These are phyloP conservation scores for Drosophila tsacasi DNA, from an alignment of 1,140 invertebrate genomes.

Conservation along the genomic window DNA sequence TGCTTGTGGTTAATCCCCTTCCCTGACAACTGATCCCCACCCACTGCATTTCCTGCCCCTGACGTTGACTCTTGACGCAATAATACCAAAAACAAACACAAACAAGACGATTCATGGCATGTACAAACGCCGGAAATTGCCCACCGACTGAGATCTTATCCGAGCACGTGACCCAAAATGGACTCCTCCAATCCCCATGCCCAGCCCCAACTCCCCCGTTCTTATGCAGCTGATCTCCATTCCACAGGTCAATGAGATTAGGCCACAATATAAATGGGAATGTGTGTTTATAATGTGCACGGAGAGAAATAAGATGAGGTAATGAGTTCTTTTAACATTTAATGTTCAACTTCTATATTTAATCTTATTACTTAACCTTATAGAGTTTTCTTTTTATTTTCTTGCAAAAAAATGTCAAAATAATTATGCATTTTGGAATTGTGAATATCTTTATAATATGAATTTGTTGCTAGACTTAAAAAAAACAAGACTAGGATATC, in stretches of 20 bases:
- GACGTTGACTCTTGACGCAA: constrained; percentile 53
- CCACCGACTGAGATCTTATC: constrained; percentile 79
- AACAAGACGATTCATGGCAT: constrained; percentile 72
- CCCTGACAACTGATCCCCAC: constrained; percentile 10
- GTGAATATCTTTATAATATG: too few species aligned
- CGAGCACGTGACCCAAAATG: constrained; percentile 71
- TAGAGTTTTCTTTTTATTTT: too few species aligned
- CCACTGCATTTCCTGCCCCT: constrained; percentile 49
- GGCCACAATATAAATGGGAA: constrained; percentile 52
- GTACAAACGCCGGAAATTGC: constrained; percentile 76
- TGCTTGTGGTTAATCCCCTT: constrained; percentile 35
- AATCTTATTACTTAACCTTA: too few species aligned
- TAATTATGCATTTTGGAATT: too few species aligned
- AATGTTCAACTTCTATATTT: too few species aligned
- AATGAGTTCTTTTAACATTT: not conserved
- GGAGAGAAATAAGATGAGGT: not conserved
- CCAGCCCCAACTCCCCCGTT: constrained; percentile 3
- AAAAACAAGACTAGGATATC: too few species aligned
- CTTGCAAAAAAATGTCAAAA: too few species aligned
- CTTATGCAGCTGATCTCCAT: constrained; percentile 26
- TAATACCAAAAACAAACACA: constrained; percentile 67
- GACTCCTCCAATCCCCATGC: constrained; percentile 24
- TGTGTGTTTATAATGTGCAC: constrained; percentile 27
- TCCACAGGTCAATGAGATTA: constrained; percentile 69
- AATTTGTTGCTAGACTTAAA: too few species aligned